Conservation (phyloP, 2,888 invertebrate species). For the Lamproptera curius region DNA sequence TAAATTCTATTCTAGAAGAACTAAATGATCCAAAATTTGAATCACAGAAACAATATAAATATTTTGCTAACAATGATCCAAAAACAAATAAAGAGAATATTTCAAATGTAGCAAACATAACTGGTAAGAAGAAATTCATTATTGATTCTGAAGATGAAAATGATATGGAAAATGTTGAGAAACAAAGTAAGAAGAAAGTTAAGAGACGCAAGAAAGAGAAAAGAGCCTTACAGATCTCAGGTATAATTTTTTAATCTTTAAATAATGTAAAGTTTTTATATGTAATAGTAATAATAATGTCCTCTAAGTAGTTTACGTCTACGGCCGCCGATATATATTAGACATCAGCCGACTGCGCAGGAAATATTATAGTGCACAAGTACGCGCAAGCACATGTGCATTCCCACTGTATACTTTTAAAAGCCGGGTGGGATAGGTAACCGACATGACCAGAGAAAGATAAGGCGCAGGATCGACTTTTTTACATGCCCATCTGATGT, state of each 20-base stretch:
- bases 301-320: too few relatives aligned
- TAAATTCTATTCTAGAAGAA: constrained; percentile 60
- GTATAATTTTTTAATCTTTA: constrained; percentile 32
- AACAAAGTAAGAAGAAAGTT: constrained; percentile 52
- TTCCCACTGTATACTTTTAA: too few relatives aligned
- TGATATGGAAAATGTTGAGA: constrained; percentile 29
- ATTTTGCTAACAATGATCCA: constrained; percentile 38
- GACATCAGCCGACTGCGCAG: too few relatives aligned
- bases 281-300: too few relatives aligned
- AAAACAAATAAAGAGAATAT: constrained; percentile 28
- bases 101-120: constrained; percentile 21
- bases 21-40: constrained; percentile 53
- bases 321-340: too few relatives aligned
- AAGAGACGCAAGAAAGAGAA: constrained; percentile 54
- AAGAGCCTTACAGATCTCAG: constrained; percentile 65
- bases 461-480: too few relatives aligned
- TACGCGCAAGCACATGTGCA: too few relatives aligned
- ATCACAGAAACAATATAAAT: constrained; percentile 48
- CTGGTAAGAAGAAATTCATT: constrained; percentile 52
- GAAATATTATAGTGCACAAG: too few relatives aligned
- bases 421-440: too few relatives aligned
- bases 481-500: too few relatives aligned
- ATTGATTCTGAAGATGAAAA: constrained; percentile 61
- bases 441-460: too few relatives aligned
- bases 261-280: too few relatives aligned